Evolutionary conservation across 2,113 vertebrate species (phyloP).

Genomic region (Pterocles orientalis): DNA sequence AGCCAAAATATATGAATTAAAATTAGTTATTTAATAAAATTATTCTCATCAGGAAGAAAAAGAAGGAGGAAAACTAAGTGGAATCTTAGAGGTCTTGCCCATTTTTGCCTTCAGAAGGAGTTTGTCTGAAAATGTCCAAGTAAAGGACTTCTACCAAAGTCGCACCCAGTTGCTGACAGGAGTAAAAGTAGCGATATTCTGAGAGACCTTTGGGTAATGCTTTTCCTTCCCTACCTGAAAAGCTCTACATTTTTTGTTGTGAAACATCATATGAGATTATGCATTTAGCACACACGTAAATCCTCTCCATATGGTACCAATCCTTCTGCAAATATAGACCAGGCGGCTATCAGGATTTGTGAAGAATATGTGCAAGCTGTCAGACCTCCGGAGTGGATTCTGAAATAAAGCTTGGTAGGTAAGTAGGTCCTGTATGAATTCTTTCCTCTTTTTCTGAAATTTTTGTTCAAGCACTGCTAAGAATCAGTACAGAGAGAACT

Average conservation of each 20-base stretch:
- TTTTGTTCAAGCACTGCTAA: not conserved
- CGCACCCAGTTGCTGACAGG: rapidly evolving
- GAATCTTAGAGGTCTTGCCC: not conserved
- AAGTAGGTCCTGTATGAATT: not conserved
- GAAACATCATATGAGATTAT: not conserved
- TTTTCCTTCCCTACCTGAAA: not conserved
- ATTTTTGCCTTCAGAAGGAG: not conserved
- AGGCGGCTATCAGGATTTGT: not conserved
- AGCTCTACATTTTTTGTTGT: not conserved
- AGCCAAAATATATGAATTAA: not conserved
- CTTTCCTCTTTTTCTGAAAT: not conserved
- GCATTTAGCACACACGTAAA: not conserved
- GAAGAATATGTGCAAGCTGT: not conserved
- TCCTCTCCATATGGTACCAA: not conserved
- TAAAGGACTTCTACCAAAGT: not conserved
- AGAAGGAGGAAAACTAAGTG: not conserved
- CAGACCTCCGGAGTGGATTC: not conserved
- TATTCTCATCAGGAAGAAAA: not conserved
- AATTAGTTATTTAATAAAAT: not conserved
- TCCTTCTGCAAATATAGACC: not conserved
- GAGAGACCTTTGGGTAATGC: not conserved
- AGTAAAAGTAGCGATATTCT: not conserved
- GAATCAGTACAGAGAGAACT: not conserved
- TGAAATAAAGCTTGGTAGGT: not conserved
- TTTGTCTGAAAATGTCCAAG: not conserved